Conservation (phyloP, 2,888 invertebrate species). For the Rhagium mordax region DNA sequence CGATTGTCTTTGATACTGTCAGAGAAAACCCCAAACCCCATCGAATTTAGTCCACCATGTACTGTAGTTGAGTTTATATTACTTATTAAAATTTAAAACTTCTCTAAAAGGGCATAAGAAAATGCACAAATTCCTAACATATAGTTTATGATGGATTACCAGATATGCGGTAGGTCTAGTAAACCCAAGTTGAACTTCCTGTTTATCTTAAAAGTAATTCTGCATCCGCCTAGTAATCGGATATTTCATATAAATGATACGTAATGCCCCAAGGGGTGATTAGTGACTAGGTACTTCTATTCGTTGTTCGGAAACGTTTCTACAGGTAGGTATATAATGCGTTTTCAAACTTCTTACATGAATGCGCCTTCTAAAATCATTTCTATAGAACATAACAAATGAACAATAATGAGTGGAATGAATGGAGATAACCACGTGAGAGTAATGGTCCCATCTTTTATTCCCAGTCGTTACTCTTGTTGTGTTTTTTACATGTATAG, state of each 20-base stretch:
- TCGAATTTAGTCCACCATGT: too few relatives aligned
- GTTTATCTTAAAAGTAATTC: background rate
- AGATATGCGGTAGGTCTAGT: background rate
- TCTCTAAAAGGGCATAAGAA: too few relatives aligned
- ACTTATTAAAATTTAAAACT: too few relatives aligned
- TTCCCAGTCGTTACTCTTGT: background rate
- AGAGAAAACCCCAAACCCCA: too few relatives aligned
- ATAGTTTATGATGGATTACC: background rate
- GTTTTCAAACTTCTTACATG: background rate
- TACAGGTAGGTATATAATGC: background rate
- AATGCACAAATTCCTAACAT: too few relatives aligned
- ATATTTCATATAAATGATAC: conserved; percentile 8
- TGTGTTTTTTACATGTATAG: background rate
- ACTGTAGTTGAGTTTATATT: too few relatives aligned
- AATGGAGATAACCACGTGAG: background rate
- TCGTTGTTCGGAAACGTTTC: background rate
- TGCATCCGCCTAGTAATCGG: background rate
- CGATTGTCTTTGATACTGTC: too few relatives aligned
- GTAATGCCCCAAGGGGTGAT: background rate
- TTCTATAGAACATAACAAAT: background rate
- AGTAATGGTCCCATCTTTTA: background rate
- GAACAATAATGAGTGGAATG: background rate
- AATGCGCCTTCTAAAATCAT: background rate
- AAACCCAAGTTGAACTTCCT: background rate
- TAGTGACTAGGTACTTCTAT: conserved; percentile 1